Base-by-base conservation (phyloP, 2,888 invertebrate species). In the Amphipyra tragopoginis region DNA sequence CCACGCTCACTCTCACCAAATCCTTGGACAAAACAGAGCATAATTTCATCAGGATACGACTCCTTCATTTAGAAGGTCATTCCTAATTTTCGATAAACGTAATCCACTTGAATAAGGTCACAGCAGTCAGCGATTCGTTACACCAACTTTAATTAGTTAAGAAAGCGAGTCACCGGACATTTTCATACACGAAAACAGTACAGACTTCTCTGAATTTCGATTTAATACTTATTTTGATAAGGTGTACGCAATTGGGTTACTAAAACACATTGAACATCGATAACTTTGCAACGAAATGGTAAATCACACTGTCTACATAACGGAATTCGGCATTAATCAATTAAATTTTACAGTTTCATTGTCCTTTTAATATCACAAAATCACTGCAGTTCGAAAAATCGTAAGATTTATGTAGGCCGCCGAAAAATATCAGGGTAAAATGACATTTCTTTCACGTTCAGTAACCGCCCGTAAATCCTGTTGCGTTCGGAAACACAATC, bases 11-110 rank as follows among this genome's bases (percentile, higher is more conserved):
- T 87, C 73, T 94, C 91, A 71, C 96, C 95, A 85, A 96, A 96
- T 72, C 96, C 96, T 92, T 96, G 96, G 81, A 96, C 96, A 83
- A 96, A 96, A 93, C 96, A 96, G 90, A 96, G 94, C 96, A 96
- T 96, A 91, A 96, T 96, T 87, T 94, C 93, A 81, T 94, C 92
- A 77, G 93, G 84, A 86, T 93, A 93, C 53, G 91, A 88, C 72
- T 93, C 93, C 91, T 93, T 94, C 94, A 94, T 94, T 89, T 93
- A 94, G 88, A 91, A 88, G 91, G 88, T 86, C 93, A 93, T 93
- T 75, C 69, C 78, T 79, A 63, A 56, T 54, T 50, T 72, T 70
- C 67, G 62, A 77, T 65, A 63, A 77, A 74, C 66, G 60, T 66
- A 76, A 68, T 65, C 54, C 65, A 65, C 62, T 70, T 59, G 69